A percentile compares a stretch with the other conserved stretches of the same genome.
These are phyloP conservation scores for Matsumyia berberina DNA, from an alignment of 2,888 invertebrate genomes.

Conservation along the genomic window DNA sequence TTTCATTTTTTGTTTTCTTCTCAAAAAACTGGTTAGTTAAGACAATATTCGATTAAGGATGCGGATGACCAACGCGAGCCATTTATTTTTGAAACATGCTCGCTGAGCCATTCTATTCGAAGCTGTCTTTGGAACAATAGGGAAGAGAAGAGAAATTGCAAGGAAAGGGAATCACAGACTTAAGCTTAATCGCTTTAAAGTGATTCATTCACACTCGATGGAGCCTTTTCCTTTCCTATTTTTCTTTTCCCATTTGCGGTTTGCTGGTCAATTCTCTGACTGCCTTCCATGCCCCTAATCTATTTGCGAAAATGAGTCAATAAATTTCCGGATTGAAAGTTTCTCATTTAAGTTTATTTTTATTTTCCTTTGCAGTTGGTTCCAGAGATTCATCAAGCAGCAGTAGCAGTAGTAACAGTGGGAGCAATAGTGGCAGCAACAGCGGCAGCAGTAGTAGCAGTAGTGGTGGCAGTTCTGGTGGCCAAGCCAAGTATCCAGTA, in stretches of 20 bases:
- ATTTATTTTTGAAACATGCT: constrained; percentile 44
- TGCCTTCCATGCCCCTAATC: constrained; percentile 41
- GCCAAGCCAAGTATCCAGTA: constrained; percentile 90
- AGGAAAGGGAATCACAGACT: constrained; percentile 36
- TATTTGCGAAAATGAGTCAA: constrained; percentile 71
- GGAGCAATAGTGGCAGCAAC: constrained; percentile 74
- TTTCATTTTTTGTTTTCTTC: not conserved
- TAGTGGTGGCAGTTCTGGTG: constrained; percentile 85
- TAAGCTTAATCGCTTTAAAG: constrained; percentile 71
- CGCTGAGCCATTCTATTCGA: constrained; percentile 1
- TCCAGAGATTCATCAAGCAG: constrained; percentile 82
- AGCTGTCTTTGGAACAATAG: constrained; percentile 14
- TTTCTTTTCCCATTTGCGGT: constrained; percentile 24
- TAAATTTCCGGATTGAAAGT: constrained; percentile 72
- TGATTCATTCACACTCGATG: constrained; percentile 66
- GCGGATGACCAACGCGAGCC: constrained; percentile 30
- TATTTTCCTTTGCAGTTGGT: constrained; percentile 81
- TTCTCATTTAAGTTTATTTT: constrained; percentile 56
- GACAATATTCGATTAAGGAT: constrained; percentile 45
- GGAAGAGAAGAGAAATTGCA: not conserved
- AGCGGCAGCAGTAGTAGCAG: constrained; percentile 76
- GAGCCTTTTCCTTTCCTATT: constrained; percentile 18
- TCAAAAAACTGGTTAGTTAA: constrained; percentile 17
- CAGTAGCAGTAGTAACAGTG: constrained; percentile 74
- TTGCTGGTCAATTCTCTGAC: constrained; percentile 37